Conservation (phyloP, 2,113 vertebrate genomes). For the Rhegmatorhina hoffmannsi region DNA sequence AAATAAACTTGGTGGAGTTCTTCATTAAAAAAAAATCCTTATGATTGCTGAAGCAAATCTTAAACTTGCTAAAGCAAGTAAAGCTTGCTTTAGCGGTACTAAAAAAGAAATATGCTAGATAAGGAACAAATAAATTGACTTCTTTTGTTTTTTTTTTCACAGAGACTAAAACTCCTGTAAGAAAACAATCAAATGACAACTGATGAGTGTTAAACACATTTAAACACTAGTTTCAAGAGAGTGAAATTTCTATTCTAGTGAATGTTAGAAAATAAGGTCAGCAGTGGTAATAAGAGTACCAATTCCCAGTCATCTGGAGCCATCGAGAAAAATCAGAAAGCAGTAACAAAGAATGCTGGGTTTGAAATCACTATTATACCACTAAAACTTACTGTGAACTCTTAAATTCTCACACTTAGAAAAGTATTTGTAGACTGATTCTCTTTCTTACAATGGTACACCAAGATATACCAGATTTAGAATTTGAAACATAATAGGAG, state of each 20-base stretch:
- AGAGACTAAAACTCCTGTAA: not conserved
- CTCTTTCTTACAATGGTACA: not conserved
- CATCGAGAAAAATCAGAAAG: not conserved
- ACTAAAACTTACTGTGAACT: not conserved
- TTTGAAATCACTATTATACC: not conserved
- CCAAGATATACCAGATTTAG: not conserved
- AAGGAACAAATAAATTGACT: not conserved
- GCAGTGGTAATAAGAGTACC: not conserved
- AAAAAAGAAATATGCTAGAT: not conserved
- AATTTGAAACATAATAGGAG: not conserved
- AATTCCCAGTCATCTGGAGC: not conserved
- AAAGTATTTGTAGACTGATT: not conserved
- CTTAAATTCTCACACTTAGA: not conserved
- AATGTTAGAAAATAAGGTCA: not conserved
- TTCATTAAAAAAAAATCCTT: not conserved
- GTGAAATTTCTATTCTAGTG: not conserved
- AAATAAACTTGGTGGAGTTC: not conserved
- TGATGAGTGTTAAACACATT: not conserved
- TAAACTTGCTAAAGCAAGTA: not conserved
- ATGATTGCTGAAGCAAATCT: not conserved
- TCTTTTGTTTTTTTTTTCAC: not conserved
- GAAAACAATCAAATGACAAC: not conserved
- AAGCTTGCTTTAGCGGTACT: not conserved
- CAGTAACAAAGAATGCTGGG: not conserved
- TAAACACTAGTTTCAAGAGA: not conserved